Percentiles rank a stretch among this genome's conserved stretches.
These are phyloP conservation scores for Taphrorychus bicolor DNA, from an alignment of 2,888 invertebrate genomes.

Conservation along the genomic window DNA sequence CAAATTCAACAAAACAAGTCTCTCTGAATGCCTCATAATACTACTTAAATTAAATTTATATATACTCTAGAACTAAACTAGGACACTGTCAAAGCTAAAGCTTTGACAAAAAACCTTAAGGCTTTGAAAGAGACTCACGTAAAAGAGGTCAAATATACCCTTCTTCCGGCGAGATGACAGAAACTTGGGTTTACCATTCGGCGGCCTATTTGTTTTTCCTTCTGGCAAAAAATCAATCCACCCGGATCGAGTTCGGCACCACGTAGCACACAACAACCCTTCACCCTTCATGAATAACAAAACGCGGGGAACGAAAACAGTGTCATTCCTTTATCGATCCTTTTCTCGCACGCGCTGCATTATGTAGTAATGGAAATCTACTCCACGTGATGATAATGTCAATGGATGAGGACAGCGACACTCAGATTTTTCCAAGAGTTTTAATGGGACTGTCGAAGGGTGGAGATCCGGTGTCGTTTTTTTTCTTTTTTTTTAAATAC, in stretches of 20 bases:
- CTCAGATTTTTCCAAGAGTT: constrained; percentile 36
- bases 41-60: too few species aligned
- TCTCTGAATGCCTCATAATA: too few species aligned
- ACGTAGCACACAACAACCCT: constrained; percentile 36
- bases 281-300: constrained; percentile 44
- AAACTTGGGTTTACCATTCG: constrained; percentile 26
- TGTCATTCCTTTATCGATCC: constrained; percentile 42
- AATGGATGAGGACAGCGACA: constrained; percentile 42
- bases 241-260: constrained; percentile 32
- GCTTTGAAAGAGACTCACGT: too few species aligned
- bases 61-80: too few species aligned
- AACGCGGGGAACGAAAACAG: constrained; percentile 35
- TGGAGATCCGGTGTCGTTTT: constrained; percentile 24
- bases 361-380: constrained; percentile 47
- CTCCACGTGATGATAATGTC: constrained; percentile 48
- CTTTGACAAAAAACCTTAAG: too few species aligned
- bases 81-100: too few species aligned
- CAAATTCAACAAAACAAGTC: too few species aligned
- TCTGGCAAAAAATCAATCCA: constrained; percentile 37
- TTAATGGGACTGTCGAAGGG: constrained; percentile 37
- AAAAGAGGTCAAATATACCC: too few species aligned
- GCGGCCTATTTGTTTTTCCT: constrained; percentile 35
- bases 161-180: too few species aligned
- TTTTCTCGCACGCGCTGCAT: constrained; percentile 44
- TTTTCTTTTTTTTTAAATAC: constrained; percentile 28